phyloP scores from a whole-genome alignment of 2,888 invertebrate genomes.

The Tenodera sinensis region DNA sequence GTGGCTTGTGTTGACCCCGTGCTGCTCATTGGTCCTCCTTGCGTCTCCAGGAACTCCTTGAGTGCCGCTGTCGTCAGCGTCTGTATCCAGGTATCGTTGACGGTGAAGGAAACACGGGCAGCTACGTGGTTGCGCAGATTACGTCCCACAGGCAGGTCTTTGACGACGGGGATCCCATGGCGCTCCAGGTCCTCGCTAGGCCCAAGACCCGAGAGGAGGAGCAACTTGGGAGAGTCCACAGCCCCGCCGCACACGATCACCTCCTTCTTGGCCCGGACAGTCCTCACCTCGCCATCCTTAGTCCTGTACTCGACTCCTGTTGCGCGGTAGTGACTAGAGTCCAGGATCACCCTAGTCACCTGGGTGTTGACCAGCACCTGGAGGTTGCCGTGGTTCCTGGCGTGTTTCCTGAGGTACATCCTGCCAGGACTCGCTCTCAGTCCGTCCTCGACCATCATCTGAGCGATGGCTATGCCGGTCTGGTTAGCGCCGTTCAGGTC shows the following conservation, averaged over 20 bases:
- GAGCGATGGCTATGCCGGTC: conserved; percentile 32
- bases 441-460: conserved; percentile 37
- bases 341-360: conserved; percentile 50
- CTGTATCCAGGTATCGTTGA: conserved; percentile 37
- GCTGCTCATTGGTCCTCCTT: conserved; percentile 44
- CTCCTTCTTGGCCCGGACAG: conserved; percentile 46
- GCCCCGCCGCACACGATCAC: conserved; percentile 28
- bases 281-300: conserved; percentile 40
- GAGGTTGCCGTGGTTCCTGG: conserved; percentile 18
- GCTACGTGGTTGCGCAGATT: conserved; percentile 54
- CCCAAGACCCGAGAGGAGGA: conserved; percentile 54
- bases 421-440: conserved; percentile 48
- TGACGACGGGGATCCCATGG: conserved; percentile 35
- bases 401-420: conserved; percentile 48
- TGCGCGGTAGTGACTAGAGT: conserved; percentile 42
- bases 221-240: conserved; percentile 49
- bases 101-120: conserved; percentile 38
- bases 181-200: conserved; percentile 40
- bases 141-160: conserved; percentile 48
- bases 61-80: conserved; percentile 40
- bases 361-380: conserved; percentile 45
- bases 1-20: conserved; percentile 54
- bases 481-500: conserved; percentile 41
- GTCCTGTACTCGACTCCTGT: conserved; percentile 47
- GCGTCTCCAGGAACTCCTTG: conserved; percentile 41